Evolutionary conservation across 2,888 invertebrate genomes (phyloP).

Genomic region (Cepaea hortensis): DNA sequence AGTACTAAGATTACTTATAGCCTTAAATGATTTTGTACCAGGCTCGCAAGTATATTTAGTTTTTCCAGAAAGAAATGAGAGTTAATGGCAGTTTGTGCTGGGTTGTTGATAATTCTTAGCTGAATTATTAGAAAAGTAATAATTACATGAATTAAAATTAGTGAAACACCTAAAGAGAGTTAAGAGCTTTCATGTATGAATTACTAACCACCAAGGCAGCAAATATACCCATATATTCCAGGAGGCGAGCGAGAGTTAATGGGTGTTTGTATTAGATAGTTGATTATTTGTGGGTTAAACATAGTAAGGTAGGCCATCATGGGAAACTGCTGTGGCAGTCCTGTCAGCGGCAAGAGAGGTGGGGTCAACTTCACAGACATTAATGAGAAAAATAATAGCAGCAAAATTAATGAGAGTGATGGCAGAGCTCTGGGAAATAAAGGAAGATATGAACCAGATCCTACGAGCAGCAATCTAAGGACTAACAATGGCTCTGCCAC

Average conservation of each 20-base stretch:
- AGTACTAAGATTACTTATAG: no score
- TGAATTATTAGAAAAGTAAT: no score
- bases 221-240: background rate
- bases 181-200: no score
- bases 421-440: background rate
- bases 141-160: no score
- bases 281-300: background rate
- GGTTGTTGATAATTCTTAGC: no score
- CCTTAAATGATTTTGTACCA: no score
- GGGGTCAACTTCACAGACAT: background rate
- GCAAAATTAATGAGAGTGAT: background rate
- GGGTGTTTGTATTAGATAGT: background rate
- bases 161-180: no score
- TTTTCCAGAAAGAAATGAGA: no score
- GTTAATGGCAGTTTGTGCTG: no score
- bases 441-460: slow-evolving; percentile 26
- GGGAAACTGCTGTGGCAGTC: slow-evolving; percentile 32
- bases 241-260: no score
- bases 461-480: background rate
- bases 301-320: background rate
- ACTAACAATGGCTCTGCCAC: slow-evolving; percentile 32
- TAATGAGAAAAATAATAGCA: background rate
- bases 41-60: no score
- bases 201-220: background rate
- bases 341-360: slow-evolving; percentile 4